These are phyloP conservation scores for Eubasilissa regina DNA, from an alignment of 1,140 invertebrate genomes.

Conservation along the genomic window DNA sequence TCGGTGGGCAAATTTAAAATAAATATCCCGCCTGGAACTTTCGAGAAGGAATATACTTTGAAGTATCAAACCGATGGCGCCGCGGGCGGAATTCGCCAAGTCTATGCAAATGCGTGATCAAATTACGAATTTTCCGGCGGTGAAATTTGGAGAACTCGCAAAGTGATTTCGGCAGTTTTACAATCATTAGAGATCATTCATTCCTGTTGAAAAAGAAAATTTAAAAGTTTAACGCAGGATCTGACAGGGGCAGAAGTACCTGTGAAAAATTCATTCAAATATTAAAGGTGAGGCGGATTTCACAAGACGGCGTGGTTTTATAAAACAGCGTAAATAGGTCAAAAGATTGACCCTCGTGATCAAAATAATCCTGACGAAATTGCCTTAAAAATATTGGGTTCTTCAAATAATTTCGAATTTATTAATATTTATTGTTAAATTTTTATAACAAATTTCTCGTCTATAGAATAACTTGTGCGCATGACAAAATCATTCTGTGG, in stretches of 20 bases:
- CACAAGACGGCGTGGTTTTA: no score
- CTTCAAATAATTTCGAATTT: no score
- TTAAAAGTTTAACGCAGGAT: background rate
- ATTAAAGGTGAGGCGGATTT: no score
- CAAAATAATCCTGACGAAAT: no score
- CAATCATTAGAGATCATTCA: conserved; percentile 9
- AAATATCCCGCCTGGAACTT: background rate
- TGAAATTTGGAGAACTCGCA: conserved; percentile 2
- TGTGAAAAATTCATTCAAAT: background rate
- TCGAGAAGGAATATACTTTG: conserved; percentile 2
- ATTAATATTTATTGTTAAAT: no score
- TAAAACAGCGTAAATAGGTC: no score
- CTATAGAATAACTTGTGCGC: no score
- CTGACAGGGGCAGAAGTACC: background rate
- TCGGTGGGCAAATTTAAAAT: background rate
- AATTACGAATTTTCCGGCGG: conserved; percentile 3
- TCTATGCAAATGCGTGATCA: background rate
- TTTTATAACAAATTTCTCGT: no score
- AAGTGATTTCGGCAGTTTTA: conserved; percentile 9
- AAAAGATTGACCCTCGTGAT: no score
- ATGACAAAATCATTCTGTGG: no score
- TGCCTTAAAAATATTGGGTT: no score
- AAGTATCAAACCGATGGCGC: background rate
- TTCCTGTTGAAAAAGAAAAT: background rate
- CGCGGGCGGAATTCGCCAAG: background rate